Evolutionary conservation across 2,888 invertebrate genomes (phyloP).

Genomic region (Nomada flava): DNA sequence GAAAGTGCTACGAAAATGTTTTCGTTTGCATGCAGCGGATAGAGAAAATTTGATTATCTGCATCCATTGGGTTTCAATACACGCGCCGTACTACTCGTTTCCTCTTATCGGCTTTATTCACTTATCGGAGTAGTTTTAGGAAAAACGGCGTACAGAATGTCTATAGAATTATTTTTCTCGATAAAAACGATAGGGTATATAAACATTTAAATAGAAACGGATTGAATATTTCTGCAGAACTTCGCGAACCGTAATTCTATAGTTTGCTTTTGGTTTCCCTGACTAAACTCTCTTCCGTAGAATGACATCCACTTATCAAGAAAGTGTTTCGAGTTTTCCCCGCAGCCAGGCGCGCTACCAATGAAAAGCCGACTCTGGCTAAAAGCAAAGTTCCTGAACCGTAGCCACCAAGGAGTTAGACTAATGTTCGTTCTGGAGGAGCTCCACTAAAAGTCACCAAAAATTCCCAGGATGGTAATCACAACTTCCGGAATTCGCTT

Average conservation of each 20-base stretch:
- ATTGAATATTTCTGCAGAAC: constrained; percentile 7
- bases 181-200: too few relatives aligned
- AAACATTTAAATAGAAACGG: neutral
- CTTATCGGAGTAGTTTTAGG: neutral
- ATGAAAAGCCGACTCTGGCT: constrained; percentile 54
- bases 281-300: constrained; percentile 36
- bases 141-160: neutral
- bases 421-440: constrained; percentile 60
- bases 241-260: constrained; percentile 1
- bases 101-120: neutral
- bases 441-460: constrained; percentile 56
- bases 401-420: constrained; percentile 62
- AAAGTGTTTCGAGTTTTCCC: constrained; percentile 60
- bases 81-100: neutral
- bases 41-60: constrained; percentile 21
- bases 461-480: constrained; percentile 39
- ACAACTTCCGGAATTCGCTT: constrained; percentile 44
- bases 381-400: constrained; percentile 73
- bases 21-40: constrained; percentile 10
- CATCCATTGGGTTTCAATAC: constrained; percentile 5
- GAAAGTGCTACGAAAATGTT: constrained; percentile 27
- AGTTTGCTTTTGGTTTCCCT: neutral
- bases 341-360: constrained; percentile 28
- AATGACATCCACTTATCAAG: constrained; percentile 54
- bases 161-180: neutral